Evolutionary conservation across 1,140 invertebrate genomes (phyloP), one percentile per base, ranked within the genome.

Genomic region (Plodia interpunctella): DNA sequence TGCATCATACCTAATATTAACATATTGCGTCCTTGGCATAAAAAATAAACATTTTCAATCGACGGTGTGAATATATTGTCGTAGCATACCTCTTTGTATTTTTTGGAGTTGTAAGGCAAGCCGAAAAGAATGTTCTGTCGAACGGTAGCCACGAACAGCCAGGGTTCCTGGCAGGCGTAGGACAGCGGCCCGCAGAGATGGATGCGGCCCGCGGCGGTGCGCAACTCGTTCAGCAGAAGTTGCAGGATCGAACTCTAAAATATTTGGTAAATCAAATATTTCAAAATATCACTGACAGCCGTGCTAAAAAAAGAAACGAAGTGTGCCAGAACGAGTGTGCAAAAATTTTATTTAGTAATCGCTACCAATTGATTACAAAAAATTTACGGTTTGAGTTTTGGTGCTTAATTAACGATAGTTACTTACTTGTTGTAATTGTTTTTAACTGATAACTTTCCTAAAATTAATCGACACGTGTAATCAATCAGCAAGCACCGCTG

Each of bases 81-180:
- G 44, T 56, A 60, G 60, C 60, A n/a, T 65, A 95, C 93, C 80
- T 94, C 91, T 63, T 93, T 90, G 72, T 97, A 97, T 66, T 92
- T 92, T 25, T 91, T 90, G 18, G 90, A 88, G 63, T 96, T 91
- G 60, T 93, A 96, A 0, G 88, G 72, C 49, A 93, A 89, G 0
- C 96, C 96, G 83, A 97, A 97, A 0, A 97, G 78, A 58, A 98
- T 96, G 74, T 97, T 98, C 59, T 97, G 94, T 60, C 93, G 79
- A 0, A 94, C 90, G 0, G 92, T 92, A 9, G 92, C 93, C 0
- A 92, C 92, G 73, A 96, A 96, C 0, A 96, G 89, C 95, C 95
- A 96, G 0, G 95, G 92, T 66, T 95, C 94, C 71, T 96, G 95
- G 60, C 94, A 92, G 3, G 94, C 92, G 69, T 96, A 96, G 0